phyloP scores from a whole-genome alignment of 2,797 vertebrate species.

The Steatocranus sp. region DNA sequence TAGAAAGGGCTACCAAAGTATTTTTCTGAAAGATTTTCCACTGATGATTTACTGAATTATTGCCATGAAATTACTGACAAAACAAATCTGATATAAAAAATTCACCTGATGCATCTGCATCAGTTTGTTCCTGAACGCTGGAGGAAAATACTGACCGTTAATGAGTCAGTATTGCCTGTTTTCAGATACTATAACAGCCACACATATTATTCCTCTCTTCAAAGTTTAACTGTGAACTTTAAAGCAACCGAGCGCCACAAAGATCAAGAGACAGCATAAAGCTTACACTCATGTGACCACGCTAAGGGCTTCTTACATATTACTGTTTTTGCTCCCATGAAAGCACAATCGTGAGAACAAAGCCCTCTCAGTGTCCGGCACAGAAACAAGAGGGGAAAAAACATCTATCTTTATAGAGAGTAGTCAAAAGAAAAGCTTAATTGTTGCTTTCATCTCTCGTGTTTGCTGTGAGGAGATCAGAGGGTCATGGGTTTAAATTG shows the following conservation, averaged over 20 bases:
- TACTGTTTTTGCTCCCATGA: neutral
- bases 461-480: neutral
- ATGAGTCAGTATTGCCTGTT: neutral
- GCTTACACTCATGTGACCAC: neutral
- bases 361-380: neutral
- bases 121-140: neutral
- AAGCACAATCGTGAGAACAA: neutral
- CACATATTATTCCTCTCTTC: neutral
- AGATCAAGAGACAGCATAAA: neutral
- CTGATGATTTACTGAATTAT: neutral
- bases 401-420: neutral
- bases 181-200: neutral
- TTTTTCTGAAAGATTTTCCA: neutral
- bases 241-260: neutral
- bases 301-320: neutral
- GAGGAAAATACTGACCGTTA: neutral
- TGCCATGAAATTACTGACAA: neutral
- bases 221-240: neutral
- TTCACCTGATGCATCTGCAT: neutral
- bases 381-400: neutral
- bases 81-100: neutral
- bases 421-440: neutral
- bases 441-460: neutral
- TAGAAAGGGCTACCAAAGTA: neutral
- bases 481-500: neutral